These are phyloP conservation scores for Proteles cristata DNA, from an alignment of 2,113 vertebrate genomes.

Conservation along the genomic window DNA sequence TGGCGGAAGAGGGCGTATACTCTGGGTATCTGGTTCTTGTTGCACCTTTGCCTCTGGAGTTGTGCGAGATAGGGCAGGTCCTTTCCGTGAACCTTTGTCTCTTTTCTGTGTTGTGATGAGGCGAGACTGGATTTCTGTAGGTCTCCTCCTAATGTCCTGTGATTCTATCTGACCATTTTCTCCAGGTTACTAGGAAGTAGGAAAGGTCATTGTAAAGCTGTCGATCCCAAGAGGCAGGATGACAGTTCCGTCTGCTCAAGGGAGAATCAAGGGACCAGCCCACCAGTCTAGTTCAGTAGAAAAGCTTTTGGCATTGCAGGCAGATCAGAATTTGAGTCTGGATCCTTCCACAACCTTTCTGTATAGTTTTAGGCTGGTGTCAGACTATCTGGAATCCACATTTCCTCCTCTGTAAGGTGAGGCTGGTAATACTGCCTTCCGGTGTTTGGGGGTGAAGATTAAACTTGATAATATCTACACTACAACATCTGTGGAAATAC, in stretches of 20 bases:
- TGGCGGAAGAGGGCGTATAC: neutral
- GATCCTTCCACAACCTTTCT: neutral
- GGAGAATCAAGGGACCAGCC: neutral
- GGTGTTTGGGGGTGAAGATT: neutral
- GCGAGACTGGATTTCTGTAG: neutral
- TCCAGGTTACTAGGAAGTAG: neutral
- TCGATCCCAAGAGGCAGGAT: neutral
- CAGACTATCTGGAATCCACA: fast-evolving
- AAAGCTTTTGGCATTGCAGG: fast-evolving
- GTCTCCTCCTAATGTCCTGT: fast-evolving
- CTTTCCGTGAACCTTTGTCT: neutral
- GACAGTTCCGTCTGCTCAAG: fast-evolving
- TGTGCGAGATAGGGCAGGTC: fast-evolving
- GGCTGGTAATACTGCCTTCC: fast-evolving
- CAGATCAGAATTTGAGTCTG: neutral
- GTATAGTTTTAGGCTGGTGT: fast-evolving
- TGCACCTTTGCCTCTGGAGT: fast-evolving
- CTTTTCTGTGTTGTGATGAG: fast-evolving
- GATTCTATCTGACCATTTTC: neutral
- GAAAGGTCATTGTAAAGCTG: neutral
- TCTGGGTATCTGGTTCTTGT: fast-evolving
- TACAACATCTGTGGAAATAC: too few species aligned
- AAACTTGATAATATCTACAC: fast-evolving
- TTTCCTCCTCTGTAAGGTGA: neutral
- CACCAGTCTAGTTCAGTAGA: too few species aligned